Evolutionary conservation across 2,888 invertebrate species (phyloP).

Genomic region (Ophioninae sp.): DNA sequence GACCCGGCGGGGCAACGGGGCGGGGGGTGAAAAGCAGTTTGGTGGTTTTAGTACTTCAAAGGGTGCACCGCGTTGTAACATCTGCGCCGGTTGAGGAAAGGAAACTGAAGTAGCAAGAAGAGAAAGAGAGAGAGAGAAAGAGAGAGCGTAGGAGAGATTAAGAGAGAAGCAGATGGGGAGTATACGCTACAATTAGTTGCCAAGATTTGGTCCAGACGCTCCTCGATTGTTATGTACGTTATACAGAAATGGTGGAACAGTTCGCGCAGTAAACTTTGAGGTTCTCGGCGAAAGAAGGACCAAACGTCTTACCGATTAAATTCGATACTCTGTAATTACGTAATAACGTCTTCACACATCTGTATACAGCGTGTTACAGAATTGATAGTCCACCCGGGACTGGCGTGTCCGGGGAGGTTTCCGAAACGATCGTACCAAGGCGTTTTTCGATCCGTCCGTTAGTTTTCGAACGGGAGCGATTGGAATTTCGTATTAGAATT

Average conservation of each 20-base stretch:
- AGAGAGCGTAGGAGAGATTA: no score
- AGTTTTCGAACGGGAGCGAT: no score
- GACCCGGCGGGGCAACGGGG: conserved; percentile 5
- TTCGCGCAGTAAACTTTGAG: conserved; percentile 61
- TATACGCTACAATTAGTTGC: conserved; percentile 55
- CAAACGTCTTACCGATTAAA: conserved; percentile 67
- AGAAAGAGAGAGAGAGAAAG: conserved; percentile 21
- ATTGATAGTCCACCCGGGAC: no score
- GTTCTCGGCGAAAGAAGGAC: conserved; percentile 38
- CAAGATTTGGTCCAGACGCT: conserved; percentile 57
- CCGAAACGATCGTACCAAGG: no score
- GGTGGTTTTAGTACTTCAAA: conserved; percentile 69
- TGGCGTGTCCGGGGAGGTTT: no score
- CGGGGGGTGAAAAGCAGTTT: conserved; percentile 65
- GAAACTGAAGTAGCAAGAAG: conserved; percentile 41
- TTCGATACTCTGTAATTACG: conserved; percentile 53
- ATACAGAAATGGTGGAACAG: conserved; percentile 52
- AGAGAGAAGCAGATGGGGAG: no score
- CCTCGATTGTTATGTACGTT: conserved; percentile 51
- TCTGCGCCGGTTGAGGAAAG: conserved; percentile 54
- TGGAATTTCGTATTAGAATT: no score
- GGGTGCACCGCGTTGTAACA: conserved; percentile 60
- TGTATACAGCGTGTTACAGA: background rate
- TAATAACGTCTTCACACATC: conserved; percentile 1
- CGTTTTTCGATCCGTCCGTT: no score